A percentile compares a stretch with the other conserved stretches of the same genome.
phyloP scores from a whole-genome alignment of 2,888 invertebrate species.

The Sphecodes monilicornis region DNA sequence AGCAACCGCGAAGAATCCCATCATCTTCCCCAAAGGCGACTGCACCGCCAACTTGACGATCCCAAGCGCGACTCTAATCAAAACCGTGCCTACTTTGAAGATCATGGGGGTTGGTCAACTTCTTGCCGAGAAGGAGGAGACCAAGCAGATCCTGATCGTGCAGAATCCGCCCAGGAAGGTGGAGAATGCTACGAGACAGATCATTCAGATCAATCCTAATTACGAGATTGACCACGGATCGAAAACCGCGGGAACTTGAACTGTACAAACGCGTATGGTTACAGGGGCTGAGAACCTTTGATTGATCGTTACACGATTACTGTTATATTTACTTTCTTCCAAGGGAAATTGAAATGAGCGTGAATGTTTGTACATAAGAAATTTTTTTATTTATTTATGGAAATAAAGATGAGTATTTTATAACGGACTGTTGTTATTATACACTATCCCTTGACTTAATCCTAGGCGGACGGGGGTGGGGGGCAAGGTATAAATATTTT shows the following conservation, averaged over 20 bases:
- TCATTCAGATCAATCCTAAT: constrained; percentile 74
- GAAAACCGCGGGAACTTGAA: constrained; percentile 75
- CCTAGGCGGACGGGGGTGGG: neutral
- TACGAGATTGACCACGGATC: constrained; percentile 74
- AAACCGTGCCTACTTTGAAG: constrained; percentile 72
- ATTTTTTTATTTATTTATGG: constrained; percentile 50
- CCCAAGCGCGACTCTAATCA: constrained; percentile 64
- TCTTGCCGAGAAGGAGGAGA: constrained; percentile 62
- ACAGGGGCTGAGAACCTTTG: constrained; percentile 8
- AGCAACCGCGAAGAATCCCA: constrained; percentile 67
- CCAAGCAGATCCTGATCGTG: constrained; percentile 73
- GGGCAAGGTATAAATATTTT: neutral
- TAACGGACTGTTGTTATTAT: neutral
- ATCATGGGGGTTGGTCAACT: constrained; percentile 69
- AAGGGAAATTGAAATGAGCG: neutral
- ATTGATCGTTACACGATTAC: constrained; percentile 23
- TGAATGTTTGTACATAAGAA: neutral
- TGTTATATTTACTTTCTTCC: neutral
- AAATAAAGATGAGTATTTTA: constrained; percentile 50
- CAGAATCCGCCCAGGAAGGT: constrained; percentile 67
- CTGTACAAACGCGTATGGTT: neutral
- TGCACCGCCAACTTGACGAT: constrained; percentile 51
- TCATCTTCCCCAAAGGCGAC: constrained; percentile 77
- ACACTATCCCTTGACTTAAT: neutral
- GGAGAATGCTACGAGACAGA: constrained; percentile 66